Conservation (phyloP, 2,113 vertebrate genomes). For the Lepus americanus region DNA sequence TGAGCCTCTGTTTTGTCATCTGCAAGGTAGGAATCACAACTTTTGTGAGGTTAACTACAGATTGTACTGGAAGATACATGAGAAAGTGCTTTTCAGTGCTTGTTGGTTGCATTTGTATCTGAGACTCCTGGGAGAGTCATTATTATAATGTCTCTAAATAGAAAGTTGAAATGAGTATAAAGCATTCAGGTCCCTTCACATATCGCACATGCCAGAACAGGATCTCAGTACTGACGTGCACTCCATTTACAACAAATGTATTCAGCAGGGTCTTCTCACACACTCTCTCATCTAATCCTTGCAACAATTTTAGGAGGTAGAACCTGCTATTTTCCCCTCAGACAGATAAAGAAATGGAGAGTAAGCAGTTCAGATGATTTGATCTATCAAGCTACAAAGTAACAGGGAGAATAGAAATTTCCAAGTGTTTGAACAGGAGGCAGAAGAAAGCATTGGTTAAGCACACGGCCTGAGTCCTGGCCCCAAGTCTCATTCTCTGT, state of each 20-base stretch:
- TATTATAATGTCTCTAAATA: neutral
- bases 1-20: conserved; percentile 15
- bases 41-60: neutral
- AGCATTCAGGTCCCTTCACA: neutral
- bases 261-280: neutral
- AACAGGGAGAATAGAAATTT: neutral
- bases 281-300: neutral
- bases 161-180: neutral
- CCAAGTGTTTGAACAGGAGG: neutral
- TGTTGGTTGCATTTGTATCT: neutral
- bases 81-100: neutral
- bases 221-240: neutral
- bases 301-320: neutral
- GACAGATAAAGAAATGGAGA: neutral
- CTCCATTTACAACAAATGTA: neutral
- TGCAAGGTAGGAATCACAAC: neutral
- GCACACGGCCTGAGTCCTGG: neutral
- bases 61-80: neutral
- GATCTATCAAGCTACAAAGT: neutral
- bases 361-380: neutral
- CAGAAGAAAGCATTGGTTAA: neutral
- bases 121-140: neutral
- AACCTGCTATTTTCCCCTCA: neutral
- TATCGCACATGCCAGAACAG: neutral
- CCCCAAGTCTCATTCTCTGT: neutral